Evolutionary conservation across 1,140 invertebrate genomes (phyloP), one percentile per base, ranked within the genome.

Genomic region (Leptinotarsa texana): DNA sequence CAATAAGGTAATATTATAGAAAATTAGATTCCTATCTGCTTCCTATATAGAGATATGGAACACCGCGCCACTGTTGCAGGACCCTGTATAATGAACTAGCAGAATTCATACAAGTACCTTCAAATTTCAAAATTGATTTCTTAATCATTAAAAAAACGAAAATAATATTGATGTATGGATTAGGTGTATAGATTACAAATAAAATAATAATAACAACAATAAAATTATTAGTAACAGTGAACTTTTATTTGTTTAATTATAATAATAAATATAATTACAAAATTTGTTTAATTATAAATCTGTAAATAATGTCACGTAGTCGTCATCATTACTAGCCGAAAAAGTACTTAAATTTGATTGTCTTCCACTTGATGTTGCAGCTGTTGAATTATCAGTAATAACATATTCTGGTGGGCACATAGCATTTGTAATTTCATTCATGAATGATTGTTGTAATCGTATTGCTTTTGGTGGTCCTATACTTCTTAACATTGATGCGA

Each of bases 81-180:
- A n/a, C n/a, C n/a, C n/a, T n/a, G n/a, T 69, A 74, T 61, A 66
- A 78, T 72, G 76, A 74, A 73, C 75, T 80, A 73, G 48, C 78
- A 75, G 77, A 75, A 72, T 77, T 77, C 77, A 79, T 80, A 72
- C 77, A 79, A 62, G 74, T 42, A 42, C 33, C 33, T 42, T 42
- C 33, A 42, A 42, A 42, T 42, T 78, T 42, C 33, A 42, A 42
- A 42, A 42, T 42, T 42, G 33, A 42, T 42, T 42, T 42, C 33
- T 42, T 42, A 42, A 42, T 42, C 11, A 42, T 42, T 42, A 67
- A 67, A 67, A 67, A 67, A 67, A 22, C 21, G 17, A 67, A 67
- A 67, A 22, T 67, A 21, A 17, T 67, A 67, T 17, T 67, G 17
- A 8, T 24, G 27, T 67, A 67, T 24, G 13, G 65, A 67, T n/a